phyloP scores from a whole-genome alignment of 2,113 vertebrate genomes.

The Noturus placidus region DNA sequence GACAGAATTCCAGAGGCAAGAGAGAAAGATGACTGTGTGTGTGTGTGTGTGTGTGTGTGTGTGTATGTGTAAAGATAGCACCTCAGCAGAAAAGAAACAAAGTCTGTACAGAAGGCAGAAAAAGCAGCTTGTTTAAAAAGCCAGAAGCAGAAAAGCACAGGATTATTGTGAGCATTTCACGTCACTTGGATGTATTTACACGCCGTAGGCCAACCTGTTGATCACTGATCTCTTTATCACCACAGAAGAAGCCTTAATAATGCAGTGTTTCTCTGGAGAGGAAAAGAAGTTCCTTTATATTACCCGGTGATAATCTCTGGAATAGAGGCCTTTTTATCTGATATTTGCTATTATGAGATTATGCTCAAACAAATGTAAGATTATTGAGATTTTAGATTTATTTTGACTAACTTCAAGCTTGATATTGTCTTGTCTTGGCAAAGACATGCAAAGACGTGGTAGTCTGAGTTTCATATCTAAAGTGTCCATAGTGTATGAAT shows the following conservation, averaged over 20 bases:
- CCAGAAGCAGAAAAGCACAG: background rate
- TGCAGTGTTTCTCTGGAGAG: conserved; percentile 34
- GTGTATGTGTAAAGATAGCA: background rate
- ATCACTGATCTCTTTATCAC: conserved; percentile 50
- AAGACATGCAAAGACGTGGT: too few relatives aligned
- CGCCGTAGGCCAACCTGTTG: conserved; percentile 40
- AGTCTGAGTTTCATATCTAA: too few relatives aligned
- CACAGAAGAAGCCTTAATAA: conserved; percentile 34
- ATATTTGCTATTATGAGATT: background rate
- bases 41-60: background rate
- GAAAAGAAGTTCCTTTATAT: conserved; percentile 39
- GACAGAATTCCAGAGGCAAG: background rate
- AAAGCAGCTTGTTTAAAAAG: background rate
- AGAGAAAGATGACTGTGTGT: background rate
- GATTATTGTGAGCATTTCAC: conserved; percentile 13
- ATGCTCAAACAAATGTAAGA: background rate
- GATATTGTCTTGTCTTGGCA: background rate
- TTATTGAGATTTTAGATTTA: background rate
- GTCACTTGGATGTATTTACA: conserved; percentile 19
- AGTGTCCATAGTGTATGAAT: too few relatives aligned
- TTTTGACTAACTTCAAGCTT: background rate
- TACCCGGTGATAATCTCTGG: background rate
- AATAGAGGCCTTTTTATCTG: background rate
- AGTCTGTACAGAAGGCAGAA: conserved; percentile 42
- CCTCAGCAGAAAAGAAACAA: background rate